Conservation (phyloP, 1,140 invertebrate species). For the Himalopsyche phryganea region DNA sequence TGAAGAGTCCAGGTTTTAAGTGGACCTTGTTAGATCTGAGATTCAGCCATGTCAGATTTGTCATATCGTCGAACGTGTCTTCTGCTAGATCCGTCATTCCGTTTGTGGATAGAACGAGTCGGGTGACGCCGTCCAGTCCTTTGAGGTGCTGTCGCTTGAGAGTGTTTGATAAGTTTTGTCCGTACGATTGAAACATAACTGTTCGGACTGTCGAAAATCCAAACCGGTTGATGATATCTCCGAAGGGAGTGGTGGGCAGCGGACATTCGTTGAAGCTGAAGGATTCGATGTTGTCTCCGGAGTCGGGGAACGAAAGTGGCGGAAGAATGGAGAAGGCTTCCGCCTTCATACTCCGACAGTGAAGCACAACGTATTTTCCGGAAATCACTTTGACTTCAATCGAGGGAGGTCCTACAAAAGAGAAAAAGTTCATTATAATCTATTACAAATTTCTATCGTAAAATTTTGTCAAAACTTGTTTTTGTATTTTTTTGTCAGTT, state of each 20-base stretch:
- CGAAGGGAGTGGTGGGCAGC: slow-evolving; percentile 43
- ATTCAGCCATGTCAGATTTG: slow-evolving; percentile 57
- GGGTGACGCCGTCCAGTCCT: slow-evolving; percentile 49
- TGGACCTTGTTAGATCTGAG: slow-evolving; percentile 58
- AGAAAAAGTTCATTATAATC: slow-evolving; percentile 3
- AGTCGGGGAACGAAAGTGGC: slow-evolving; percentile 2
- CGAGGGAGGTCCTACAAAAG: slow-evolving; percentile 13
- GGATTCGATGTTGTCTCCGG: neutral
- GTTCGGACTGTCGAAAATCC: slow-evolving; percentile 45
- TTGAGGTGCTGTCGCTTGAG: slow-evolving; percentile 53
- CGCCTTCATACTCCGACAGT: slow-evolving; percentile 9
- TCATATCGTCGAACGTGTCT: slow-evolving; percentile 57
- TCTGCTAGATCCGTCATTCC: slow-evolving; percentile 53
- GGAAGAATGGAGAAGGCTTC: slow-evolving; percentile 22
- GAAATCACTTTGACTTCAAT: slow-evolving; percentile 7
- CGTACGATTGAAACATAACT: slow-evolving; percentile 47
- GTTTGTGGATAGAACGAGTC: slow-evolving; percentile 50
- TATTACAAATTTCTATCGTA: too few species aligned
- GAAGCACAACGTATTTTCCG: slow-evolving; percentile 7
- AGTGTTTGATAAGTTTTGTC: slow-evolving; percentile 46
- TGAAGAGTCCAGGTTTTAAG: slow-evolving; percentile 55
- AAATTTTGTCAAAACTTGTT: too few species aligned
- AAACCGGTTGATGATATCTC: slow-evolving; percentile 43
- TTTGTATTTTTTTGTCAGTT: too few species aligned
- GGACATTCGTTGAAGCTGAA: slow-evolving; percentile 50